Percentiles rank a stretch among this genome's conserved stretches.
Conservation (phyloP, 2,888 invertebrate genomes). For the Sabatieria punctata region DNA sequence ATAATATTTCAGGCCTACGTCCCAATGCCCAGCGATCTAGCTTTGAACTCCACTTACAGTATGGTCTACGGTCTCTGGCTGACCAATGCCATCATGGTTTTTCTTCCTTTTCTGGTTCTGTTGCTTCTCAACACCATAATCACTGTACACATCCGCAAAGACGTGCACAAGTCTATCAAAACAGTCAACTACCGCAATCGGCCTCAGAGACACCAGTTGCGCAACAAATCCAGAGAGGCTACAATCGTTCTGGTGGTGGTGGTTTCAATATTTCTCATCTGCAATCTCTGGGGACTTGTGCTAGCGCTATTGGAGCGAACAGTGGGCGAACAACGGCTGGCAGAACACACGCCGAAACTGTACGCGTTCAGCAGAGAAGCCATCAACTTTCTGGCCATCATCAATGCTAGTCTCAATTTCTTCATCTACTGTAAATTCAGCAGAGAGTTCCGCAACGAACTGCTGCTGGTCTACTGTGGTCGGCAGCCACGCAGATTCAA, state of each 20-base stretch:
- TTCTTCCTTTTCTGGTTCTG: no score
- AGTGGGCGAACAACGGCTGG: slow-evolving; percentile 16
- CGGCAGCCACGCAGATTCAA: no score
- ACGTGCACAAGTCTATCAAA: no score
- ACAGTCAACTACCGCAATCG: no score
- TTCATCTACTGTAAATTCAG: slow-evolving; percentile 95
- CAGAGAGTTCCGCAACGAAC: slow-evolving; percentile 62
- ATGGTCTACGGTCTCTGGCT: no score
- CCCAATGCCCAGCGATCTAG: no score
- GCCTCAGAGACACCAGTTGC: no score
- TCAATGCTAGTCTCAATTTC: slow-evolving; percentile 93
- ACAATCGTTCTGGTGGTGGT: slow-evolving; percentile 24
- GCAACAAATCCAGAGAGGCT: slow-evolving; percentile 23
- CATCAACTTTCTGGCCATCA: slow-evolving; percentile 78
- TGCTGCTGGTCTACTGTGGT: not conserved
- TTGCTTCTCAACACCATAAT: no score
- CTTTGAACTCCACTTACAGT: no score
- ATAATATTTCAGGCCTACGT: no score
- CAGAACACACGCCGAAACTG: slow-evolving; percentile 16
- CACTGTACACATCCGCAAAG: no score
- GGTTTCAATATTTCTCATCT: slow-evolving; percentile 24
- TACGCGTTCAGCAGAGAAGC: slow-evolving; percentile 25
- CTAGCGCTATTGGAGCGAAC: slow-evolving; percentile 21
- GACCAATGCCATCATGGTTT: no score
- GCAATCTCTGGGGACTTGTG: slow-evolving; percentile 27